Conservation (phyloP, 1,140 invertebrate species). For the Lethrus apterus region DNA sequence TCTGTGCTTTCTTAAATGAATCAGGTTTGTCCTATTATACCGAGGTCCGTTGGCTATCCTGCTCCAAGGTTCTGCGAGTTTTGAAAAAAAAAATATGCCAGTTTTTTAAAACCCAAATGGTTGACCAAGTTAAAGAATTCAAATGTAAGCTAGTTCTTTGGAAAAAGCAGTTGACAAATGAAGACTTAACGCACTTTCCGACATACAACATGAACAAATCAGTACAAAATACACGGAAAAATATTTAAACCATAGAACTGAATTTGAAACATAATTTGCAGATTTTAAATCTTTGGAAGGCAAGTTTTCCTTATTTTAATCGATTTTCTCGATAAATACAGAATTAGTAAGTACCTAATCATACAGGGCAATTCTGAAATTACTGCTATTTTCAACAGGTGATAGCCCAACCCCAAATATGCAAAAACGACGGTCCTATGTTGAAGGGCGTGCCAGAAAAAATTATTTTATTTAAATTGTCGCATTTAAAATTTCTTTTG, state of each 20-base stretch:
- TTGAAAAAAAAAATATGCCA: slow-evolving; percentile 16
- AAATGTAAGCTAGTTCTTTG: slow-evolving; percentile 12
- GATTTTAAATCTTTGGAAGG: slow-evolving; percentile 12
- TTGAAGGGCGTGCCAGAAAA: no score
- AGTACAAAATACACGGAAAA: slow-evolving; percentile 8
- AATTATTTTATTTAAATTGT: no score
- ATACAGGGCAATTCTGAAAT: no score
- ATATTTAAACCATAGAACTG: slow-evolving; percentile 3
- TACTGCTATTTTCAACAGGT: no score
- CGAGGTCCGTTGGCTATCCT: slow-evolving; percentile 13
- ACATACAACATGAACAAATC: slow-evolving; percentile 1
- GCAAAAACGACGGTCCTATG: no score
- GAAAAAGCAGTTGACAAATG: neutral
- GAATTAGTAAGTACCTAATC: no score
- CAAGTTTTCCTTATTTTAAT: slow-evolving; percentile 7
- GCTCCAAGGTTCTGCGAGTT: slow-evolving; percentile 13
- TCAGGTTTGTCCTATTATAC: slow-evolving; percentile 15
- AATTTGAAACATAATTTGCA: slow-evolving; percentile 7
- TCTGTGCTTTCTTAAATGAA: slow-evolving; percentile 10
- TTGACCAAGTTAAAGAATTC: slow-evolving; percentile 10
- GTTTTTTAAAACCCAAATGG: slow-evolving; percentile 12
- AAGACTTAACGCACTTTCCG: neutral
- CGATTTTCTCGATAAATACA: no score
- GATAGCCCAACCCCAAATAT: no score
- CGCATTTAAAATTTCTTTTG: no score